phyloP scores from a whole-genome alignment of 1,140 invertebrate genomes.

The Sesamia nonagrioides region DNA sequence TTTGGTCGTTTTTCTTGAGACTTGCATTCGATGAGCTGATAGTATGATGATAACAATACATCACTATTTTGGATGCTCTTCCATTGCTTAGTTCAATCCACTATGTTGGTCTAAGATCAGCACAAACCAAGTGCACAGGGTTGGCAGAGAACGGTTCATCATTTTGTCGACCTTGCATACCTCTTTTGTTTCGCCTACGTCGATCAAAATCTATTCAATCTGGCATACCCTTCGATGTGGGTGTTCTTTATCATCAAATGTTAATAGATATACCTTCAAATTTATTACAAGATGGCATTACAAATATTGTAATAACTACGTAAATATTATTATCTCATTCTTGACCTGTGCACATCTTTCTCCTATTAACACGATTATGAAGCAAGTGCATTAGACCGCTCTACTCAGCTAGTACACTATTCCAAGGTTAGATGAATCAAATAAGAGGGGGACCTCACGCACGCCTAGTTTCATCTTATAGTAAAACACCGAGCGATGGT shows the following conservation, averaged over 20 bases:
- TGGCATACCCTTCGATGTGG: constrained; percentile 32
- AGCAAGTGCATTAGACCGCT: constrained; percentile 30
- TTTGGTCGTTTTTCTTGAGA: too few relatives aligned
- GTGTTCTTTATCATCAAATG: constrained; percentile 23
- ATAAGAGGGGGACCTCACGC: constrained; percentile 25
- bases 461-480: constrained; percentile 25
- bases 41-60: too few relatives aligned
- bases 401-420: neutral
- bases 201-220: constrained; percentile 34
- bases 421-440: constrained; percentile 43
- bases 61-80: too few relatives aligned
- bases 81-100: too few relatives aligned
- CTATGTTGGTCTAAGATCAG: too few relatives aligned
- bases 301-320: neutral
- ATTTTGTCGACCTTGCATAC: constrained; percentile 43
- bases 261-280: constrained; percentile 5
- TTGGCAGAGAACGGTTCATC: constrained; percentile 36
- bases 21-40: too few relatives aligned
- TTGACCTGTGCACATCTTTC: constrained; percentile 9
- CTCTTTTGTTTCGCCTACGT: constrained; percentile 50
- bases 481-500: constrained; percentile 28
- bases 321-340: constrained; percentile 31
- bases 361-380: constrained; percentile 12
- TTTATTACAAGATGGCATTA: constrained; percentile 11
- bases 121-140: neutral